Conservation (phyloP, 2,797 vertebrate genomes). For the Triplophysa yarkandensis region DNA sequence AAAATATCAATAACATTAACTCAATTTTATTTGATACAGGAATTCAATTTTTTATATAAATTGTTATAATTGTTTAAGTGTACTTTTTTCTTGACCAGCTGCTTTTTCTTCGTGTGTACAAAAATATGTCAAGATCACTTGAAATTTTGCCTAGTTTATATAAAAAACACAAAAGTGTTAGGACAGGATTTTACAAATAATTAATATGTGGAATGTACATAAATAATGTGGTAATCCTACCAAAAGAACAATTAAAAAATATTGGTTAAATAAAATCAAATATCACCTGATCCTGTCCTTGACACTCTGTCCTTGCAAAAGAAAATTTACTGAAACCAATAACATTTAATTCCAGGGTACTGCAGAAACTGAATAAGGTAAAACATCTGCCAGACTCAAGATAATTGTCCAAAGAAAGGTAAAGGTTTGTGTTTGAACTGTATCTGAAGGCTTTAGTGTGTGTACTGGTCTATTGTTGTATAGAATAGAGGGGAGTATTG, state of each 20-base stretch:
- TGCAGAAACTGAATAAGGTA: slow-evolving; percentile 27
- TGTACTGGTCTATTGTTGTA: slow-evolving; percentile 32
- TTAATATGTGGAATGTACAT: too few relatives aligned
- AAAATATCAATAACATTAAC: too few relatives aligned
- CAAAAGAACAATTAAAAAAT: too few relatives aligned
- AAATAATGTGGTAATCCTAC: too few relatives aligned
- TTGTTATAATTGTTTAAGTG: too few relatives aligned
- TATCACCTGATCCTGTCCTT: slow-evolving; percentile 42
- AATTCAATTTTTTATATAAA: too few relatives aligned
- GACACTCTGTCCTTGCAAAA: slow-evolving; percentile 35
- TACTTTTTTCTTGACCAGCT: too few relatives aligned
- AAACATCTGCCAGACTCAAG: slow-evolving; percentile 22
- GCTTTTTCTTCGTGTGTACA: too few relatives aligned
- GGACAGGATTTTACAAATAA: slow-evolving; percentile 27
- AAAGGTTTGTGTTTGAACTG: slow-evolving; percentile 31
- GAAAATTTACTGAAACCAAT: slow-evolving; percentile 44
- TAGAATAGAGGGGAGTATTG: slow-evolving; percentile 59
- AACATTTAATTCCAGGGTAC: slow-evolving; percentile 21
- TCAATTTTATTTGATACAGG: too few relatives aligned
- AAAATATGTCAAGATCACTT: too few relatives aligned
- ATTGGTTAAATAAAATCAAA: slow-evolving; percentile 29
- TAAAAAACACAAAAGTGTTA: too few relatives aligned
- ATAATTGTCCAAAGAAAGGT: slow-evolving; percentile 32
- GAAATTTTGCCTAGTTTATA: too few relatives aligned
- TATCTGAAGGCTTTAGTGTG: slow-evolving; percentile 42